A percentile compares a stretch with the other conserved stretches of the same genome.
Conservation (phyloP, 2,113 vertebrate genomes). For the Casuarius casuarius region DNA sequence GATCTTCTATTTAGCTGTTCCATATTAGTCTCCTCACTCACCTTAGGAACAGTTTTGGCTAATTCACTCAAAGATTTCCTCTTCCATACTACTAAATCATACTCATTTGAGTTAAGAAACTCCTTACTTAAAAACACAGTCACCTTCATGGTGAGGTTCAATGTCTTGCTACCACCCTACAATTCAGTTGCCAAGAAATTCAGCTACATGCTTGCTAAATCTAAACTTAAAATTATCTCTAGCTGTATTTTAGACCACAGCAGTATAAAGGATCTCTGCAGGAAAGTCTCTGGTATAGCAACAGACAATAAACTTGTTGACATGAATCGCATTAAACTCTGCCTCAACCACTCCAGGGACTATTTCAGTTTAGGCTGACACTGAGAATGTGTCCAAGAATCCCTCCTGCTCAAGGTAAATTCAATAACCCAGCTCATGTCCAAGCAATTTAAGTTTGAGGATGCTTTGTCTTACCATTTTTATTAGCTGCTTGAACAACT, state of each 20-base stretch:
- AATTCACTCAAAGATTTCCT: background rate
- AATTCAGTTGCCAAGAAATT: background rate
- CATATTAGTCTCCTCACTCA: background rate
- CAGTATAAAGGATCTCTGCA: background rate
- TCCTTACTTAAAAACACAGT: background rate
- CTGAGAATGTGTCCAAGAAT: background rate
- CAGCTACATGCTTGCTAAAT: background rate
- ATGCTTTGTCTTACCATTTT: slow-evolving; percentile 79
- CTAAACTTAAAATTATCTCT: background rate
- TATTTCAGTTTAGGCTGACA: background rate
- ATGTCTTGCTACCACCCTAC: background rate
- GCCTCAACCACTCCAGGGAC: background rate
- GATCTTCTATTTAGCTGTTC: background rate
- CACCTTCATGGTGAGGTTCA: background rate
- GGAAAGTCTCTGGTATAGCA: background rate
- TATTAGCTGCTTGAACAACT: slow-evolving; percentile 88
- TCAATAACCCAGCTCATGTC: background rate
- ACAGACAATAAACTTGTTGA: background rate
- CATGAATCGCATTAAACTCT: background rate
- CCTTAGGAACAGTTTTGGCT: background rate
- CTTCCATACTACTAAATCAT: background rate
- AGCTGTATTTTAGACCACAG: background rate
- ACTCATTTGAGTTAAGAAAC: background rate
- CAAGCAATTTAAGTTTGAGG: background rate
- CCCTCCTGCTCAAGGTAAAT: background rate